These are phyloP conservation scores for Tipula confusa DNA, from an alignment of 2,888 invertebrate species.

Conservation along the genomic window DNA sequence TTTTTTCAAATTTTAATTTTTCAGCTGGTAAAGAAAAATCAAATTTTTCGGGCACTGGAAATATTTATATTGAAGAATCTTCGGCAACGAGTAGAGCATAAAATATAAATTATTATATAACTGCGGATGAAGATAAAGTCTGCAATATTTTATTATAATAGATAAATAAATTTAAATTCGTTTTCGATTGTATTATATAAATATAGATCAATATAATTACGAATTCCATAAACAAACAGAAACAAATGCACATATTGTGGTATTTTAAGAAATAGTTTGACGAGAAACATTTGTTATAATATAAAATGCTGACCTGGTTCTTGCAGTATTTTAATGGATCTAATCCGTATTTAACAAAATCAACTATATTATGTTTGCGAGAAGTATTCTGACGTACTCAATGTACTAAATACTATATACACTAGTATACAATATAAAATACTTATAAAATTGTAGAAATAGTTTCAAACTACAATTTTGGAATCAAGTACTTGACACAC, in stretches of 20 bases:
- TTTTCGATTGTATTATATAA: not conserved
- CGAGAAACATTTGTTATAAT: not conserved
- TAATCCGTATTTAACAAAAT: not conserved
- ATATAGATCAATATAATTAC: not conserved
- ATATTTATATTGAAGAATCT: constrained; percentile 49
- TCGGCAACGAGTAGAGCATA: constrained; percentile 13
- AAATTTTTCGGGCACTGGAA: constrained; percentile 46
- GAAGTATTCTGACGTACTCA: not conserved
- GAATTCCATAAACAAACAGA: not conserved
- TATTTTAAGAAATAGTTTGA: not conserved
- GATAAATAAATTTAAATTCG: not conserved
- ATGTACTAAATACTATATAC: not conserved
- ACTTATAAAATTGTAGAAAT: not conserved
- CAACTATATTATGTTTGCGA: not conserved
- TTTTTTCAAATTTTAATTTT: constrained; percentile 36
- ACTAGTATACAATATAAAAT: not conserved
- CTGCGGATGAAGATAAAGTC: not conserved
- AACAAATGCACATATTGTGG: not conserved
- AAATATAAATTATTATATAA: not conserved
- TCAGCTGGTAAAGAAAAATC: constrained; percentile 43
- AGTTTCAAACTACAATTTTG: not conserved
- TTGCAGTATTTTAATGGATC: not conserved
- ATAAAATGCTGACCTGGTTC: not conserved
- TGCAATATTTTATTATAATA: not conserved
- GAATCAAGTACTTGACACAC: constrained; percentile 12